phyloP scores from a whole-genome alignment of 2,113 vertebrate species.

The Pipa parva region DNA sequence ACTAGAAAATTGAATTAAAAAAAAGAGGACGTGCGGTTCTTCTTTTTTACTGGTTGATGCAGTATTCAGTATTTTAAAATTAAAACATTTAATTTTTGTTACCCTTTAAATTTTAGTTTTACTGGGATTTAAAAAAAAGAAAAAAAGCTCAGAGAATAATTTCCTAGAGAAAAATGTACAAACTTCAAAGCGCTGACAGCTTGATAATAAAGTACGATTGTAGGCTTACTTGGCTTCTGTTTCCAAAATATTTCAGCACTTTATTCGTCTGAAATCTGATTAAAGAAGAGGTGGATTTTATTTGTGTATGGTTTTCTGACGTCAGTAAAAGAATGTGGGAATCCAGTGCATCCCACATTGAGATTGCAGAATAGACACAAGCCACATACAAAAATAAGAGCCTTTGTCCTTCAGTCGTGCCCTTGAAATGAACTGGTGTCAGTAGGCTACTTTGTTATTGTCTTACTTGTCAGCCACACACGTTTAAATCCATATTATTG shows the following conservation, averaged over 20 bases:
- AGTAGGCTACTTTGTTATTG: conserved; percentile 21
- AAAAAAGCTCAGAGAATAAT: too few relatives aligned
- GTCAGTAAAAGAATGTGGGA: conserved; percentile 37
- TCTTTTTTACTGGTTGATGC: too few relatives aligned
- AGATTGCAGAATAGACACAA: conserved; percentile 24
- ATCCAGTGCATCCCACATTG: conserved; percentile 31
- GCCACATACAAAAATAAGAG: conserved; percentile 19
- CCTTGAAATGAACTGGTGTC: conserved; percentile 29
- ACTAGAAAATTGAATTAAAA: too few relatives aligned
- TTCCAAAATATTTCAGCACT: neutral
- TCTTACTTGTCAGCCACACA: neutral
- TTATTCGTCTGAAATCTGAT: conserved; percentile 2
- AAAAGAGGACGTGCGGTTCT: too few relatives aligned
- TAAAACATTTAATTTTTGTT: too few relatives aligned
- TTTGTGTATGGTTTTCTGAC: conserved; percentile 27
- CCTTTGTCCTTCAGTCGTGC: conserved; percentile 19
- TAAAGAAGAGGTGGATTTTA: conserved; percentile 37
- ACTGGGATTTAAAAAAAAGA: too few relatives aligned
- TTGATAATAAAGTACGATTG: conserved; percentile 13
- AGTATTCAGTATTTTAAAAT: too few relatives aligned
- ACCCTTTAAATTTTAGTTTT: too few relatives aligned
- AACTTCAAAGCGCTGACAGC: conserved; percentile 5
- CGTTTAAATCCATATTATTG: neutral
- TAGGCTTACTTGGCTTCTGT: conserved; percentile 20
- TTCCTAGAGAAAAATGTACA: too few relatives aligned